These are phyloP conservation scores for Pantala flavescens DNA, from an alignment of 1,140 invertebrate genomes.

Conservation along the genomic window DNA sequence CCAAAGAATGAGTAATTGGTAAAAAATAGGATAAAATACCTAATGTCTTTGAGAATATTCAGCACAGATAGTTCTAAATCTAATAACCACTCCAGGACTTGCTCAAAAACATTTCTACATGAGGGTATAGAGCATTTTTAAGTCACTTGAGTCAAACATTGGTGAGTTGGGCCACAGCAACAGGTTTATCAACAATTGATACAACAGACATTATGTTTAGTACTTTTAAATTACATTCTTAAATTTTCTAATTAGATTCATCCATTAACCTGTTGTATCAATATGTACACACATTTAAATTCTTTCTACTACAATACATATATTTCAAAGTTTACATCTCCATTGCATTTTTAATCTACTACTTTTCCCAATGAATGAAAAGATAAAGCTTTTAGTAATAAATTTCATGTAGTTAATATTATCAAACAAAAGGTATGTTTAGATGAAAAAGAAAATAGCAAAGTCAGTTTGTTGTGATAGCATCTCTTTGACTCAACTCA, in stretches of 20 bases:
- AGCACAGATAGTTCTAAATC: conserved; percentile 4
- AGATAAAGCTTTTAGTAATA: background rate
- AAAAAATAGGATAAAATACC: background rate
- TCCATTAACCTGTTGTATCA: background rate
- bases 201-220: background rate
- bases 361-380: background rate
- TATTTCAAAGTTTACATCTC: background rate
- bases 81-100: background rate
- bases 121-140: background rate
- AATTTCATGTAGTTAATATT: background rate
- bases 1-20: background rate
- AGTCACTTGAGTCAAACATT: conserved; percentile 9
- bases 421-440: background rate
- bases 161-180: conserved; percentile 6
- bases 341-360: background rate
- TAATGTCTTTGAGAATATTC: background rate
- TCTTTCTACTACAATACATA: conserved; percentile 3
- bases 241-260: background rate
- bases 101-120: conserved; percentile 4
- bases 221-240: background rate
- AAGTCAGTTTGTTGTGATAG: background rate
- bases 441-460: background rate
- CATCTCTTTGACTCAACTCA: background rate
- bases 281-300: background rate
- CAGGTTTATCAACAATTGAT: background rate